Base-by-base conservation (phyloP, 2,113 vertebrate species). In the Clarias batrachus region DNA sequence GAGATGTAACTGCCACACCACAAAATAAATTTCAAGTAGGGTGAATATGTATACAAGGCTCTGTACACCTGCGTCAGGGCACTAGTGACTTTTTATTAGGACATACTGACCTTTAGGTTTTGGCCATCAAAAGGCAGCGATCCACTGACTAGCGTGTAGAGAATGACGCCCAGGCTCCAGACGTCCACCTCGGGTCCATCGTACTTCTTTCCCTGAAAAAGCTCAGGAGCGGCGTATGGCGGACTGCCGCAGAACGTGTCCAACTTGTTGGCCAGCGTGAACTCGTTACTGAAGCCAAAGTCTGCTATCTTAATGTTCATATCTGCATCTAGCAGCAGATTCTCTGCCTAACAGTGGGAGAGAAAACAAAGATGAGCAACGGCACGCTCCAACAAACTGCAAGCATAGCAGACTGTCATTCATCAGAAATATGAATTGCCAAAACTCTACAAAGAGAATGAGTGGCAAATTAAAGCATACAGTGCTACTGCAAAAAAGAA, bases 231-330 rank as follows among this genome's bases (percentile, higher is more conserved):
- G 5, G 98, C 99, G 92, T 99, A 99, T 0, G 98, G 98, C 88
- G 99, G 95, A 66, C 98, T 99, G n/a, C 98, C 98, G 52, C 98
- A 99, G 89, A 98, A 99, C 62, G 98, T 99, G 30, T 97, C 98
- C 86, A 99, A 96, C 65, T 95, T 98, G 92, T 97, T 99, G 59
- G 97, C 98, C 9, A 98, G 96, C 82, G 98, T 98, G 87, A 99
- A 99, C 84, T 98, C 96, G 93, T 99, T 99, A 95, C 98, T 99
- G 94, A 99, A 99, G 87, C 98, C 98, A 82, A 99, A 99, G 93
- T 99, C 98, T 19, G 98, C 99, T 92, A 99, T 95, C 93, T 99
- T 99, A 87, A 99, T 97, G 93, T 97, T 97, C 96, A 97, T 97
- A 92, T 97, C 96, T 87, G 96, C 96, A 92, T 97, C 96, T 91